A percentile compares a stretch with the other conserved stretches of the same genome.
Conservation (phyloP, 2,797 vertebrate species). For the Hyperoplus immaculatus region DNA sequence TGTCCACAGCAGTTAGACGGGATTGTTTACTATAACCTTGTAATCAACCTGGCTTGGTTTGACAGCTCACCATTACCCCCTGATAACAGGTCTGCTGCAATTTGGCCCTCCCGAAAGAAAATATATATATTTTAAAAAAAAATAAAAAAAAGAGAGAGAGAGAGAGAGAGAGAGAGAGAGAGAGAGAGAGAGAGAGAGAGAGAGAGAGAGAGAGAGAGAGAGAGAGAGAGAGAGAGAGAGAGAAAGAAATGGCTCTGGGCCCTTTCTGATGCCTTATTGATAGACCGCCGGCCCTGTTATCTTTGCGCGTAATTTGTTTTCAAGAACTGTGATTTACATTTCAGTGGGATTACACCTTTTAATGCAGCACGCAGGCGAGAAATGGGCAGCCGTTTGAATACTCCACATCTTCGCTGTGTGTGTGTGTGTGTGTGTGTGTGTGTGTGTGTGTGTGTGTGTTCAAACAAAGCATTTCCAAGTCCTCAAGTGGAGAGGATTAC, state of each 20-base stretch:
- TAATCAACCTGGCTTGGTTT: constrained; percentile 88
- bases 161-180: too few species aligned
- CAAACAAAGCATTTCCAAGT: constrained; percentile 89
- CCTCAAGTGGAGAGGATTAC: constrained; percentile 91
- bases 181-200: background rate
- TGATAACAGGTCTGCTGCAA: constrained; percentile 88
- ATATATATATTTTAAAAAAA: constrained; percentile 63
- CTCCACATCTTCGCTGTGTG: constrained; percentile 75
- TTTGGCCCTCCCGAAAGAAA: constrained; percentile 86
- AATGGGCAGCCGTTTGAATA: constrained; percentile 86
- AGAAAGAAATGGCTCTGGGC: constrained; percentile 56
- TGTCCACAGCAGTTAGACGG: constrained; percentile 79
- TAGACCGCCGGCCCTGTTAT: constrained; percentile 86
- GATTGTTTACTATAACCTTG: constrained; percentile 90
- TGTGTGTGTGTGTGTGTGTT: constrained; percentile 73
- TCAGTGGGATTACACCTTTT: constrained; percentile 95
- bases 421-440: constrained; percentile 61
- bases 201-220: background rate
- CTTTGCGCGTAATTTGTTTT: constrained; percentile 93
- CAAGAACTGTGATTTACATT: constrained; percentile 96
- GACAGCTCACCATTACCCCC: constrained; percentile 88
- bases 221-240: background rate
- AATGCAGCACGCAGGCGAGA: constrained; percentile 87
- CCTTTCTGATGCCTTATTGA: constrained; percentile 86
- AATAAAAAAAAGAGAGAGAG: too few species aligned